These are phyloP conservation scores for Telmatochromis sp. DNA, from an alignment of 2,113 vertebrate species.

Conservation along the genomic window DNA sequence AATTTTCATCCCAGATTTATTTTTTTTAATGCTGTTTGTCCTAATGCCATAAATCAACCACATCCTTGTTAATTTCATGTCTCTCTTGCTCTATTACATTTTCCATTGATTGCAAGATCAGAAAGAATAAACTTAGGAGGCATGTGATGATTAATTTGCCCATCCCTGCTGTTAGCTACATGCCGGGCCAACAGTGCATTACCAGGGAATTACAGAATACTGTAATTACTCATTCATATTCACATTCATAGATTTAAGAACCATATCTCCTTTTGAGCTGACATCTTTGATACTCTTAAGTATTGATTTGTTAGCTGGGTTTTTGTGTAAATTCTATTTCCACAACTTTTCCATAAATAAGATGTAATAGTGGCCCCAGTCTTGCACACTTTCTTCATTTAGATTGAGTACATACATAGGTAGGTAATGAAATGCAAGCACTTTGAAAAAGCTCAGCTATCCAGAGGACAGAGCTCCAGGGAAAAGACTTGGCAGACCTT, in stretches of 20 bases:
- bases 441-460: not conserved
- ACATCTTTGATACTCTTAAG: not conserved
- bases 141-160: constrained; percentile 4
- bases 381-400: not conserved
- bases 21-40: not conserved
- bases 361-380: not conserved
- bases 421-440: not conserved
- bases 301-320: not conserved
- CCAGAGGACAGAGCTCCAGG: not conserved
- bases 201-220: not conserved
- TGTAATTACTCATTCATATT: constrained; percentile 11
- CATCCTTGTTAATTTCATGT: not conserved
- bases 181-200: constrained; percentile 18
- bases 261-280: not conserved
- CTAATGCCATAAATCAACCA: not conserved
- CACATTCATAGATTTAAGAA: not conserved
- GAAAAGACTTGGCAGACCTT: not conserved
- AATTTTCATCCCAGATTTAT: not conserved
- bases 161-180: not conserved
- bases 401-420: not conserved
- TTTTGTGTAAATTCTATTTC: not conserved
- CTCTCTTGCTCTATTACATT: not conserved
- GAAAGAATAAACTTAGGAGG: not conserved
- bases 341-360: not conserved
- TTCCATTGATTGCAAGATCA: not conserved